Conservation (phyloP, 2,797 vertebrate species). For the Calcarius lapponicus region DNA sequence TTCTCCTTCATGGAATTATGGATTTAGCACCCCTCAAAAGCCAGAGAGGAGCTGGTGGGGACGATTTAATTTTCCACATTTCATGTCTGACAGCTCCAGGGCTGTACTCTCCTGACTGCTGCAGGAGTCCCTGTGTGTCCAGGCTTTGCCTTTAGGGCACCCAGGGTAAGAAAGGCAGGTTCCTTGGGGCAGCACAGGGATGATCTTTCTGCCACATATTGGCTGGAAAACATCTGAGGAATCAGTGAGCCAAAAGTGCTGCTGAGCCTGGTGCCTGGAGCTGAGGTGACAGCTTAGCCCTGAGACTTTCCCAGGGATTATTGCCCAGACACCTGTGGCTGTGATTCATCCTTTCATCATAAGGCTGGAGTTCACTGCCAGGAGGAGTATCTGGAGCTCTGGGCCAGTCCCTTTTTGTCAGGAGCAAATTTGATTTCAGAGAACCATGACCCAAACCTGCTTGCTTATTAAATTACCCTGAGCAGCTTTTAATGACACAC, state of each 20-base stretch:
- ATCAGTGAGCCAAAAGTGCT: not conserved
- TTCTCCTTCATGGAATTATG: not conserved
- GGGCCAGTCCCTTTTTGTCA: not conserved
- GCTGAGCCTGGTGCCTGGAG: not conserved
- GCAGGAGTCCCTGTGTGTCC: not conserved
- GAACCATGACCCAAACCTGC: not conserved
- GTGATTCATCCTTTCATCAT: not conserved
- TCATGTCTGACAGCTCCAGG: not conserved
- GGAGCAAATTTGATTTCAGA: not conserved
- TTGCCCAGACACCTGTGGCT: constrained; percentile 5
- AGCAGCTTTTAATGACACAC: not conserved
- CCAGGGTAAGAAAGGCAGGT: not conserved
- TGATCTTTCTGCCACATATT: not conserved
- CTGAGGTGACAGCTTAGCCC: not conserved
- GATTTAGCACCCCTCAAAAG: not conserved
- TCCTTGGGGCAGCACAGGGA: not conserved
- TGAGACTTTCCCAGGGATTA: not conserved
- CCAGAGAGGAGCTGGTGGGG: not conserved
- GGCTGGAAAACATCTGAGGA: not conserved
- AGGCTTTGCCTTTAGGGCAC: not conserved
- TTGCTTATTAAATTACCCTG: not conserved
- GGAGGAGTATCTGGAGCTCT: not conserved
- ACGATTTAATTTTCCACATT: not conserved
- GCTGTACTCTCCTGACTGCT: not conserved
- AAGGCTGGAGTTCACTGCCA: not conserved